Evolutionary conservation across 2,888 invertebrate species (phyloP).

Genomic region (Dryadula phaetusa): DNA sequence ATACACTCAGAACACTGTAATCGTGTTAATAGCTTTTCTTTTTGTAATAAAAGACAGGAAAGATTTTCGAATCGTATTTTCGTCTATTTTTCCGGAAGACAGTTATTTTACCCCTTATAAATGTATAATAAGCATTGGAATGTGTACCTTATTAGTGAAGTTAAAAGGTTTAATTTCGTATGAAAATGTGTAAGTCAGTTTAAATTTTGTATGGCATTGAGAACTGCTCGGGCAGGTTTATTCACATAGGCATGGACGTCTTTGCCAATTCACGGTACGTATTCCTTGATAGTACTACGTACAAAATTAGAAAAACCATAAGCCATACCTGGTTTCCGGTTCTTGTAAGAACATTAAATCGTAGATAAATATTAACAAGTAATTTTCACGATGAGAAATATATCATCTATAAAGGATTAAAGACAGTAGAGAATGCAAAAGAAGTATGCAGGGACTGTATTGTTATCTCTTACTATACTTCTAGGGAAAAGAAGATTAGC

Average conservation of each 20-base stretch:
- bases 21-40: constrained; percentile 24
- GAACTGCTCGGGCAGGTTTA: constrained; percentile 5
- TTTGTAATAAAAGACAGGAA: constrained; percentile 28
- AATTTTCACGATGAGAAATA: no score
- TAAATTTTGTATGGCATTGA: constrained; percentile 17
- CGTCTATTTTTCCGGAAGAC: constrained; percentile 29
- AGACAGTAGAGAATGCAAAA: no score
- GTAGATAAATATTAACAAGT: not conserved
- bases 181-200: not conserved
- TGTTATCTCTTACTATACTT: no score
- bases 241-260: constrained; percentile 23
- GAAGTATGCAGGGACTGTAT: no score
- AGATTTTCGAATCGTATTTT: constrained; percentile 29
- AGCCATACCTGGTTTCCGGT: not conserved
- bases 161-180: not conserved
- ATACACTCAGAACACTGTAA: constrained; percentile 18
- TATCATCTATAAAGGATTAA: no score
- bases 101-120: constrained; percentile 21
- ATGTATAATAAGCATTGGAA: not conserved
- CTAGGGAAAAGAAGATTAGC: no score
- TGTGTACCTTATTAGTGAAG: not conserved
- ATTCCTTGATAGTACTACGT: constrained; percentile 5
- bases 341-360: not conserved
- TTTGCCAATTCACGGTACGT: constrained; percentile 5
- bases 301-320: not conserved